phyloP scores from a whole-genome alignment of 2,888 invertebrate genomes.

The Gryllus longicercus region DNA sequence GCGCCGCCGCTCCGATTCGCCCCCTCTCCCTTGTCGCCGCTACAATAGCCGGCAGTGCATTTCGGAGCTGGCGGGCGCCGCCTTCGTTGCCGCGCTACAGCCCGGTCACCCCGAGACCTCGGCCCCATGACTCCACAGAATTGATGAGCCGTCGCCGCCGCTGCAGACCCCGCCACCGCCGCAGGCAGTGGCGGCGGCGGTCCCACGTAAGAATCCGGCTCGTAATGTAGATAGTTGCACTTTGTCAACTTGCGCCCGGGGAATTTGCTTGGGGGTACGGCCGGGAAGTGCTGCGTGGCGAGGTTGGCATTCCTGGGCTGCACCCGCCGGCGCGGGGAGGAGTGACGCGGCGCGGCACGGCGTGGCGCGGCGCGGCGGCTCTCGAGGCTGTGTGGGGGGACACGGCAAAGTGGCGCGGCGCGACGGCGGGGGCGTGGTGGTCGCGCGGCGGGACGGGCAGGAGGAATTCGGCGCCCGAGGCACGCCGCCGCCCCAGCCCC shows the following conservation, averaged over 20 bases:
- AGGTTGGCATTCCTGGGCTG: background rate
- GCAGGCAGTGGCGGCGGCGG: background rate
- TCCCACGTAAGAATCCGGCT: background rate
- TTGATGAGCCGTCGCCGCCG: background rate
- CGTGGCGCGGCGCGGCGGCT: background rate
- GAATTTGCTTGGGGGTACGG: background rate
- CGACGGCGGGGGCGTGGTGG: background rate
- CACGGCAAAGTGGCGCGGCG: background rate
- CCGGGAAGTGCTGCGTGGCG: background rate
- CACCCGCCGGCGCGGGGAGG: background rate
- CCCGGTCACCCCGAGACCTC: background rate
- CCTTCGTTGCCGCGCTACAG: no score
- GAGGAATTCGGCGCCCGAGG: conserved; percentile 6
- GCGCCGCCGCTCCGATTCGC: background rate
- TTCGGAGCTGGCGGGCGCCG: background rate
- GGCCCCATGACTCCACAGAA: background rate
- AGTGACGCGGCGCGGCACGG: background rate
- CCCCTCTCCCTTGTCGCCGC: background rate
- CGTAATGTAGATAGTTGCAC: conserved; percentile 1
- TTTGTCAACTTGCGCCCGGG: background rate
- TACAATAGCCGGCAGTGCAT: conserved; percentile 1
- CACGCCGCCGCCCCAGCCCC: background rate
- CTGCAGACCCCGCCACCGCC: background rate
- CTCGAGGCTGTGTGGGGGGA: background rate
- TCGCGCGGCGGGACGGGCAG: background rate